Conservation (phyloP, 2,113 vertebrate genomes). For the Gymnarchus niloticus region DNA sequence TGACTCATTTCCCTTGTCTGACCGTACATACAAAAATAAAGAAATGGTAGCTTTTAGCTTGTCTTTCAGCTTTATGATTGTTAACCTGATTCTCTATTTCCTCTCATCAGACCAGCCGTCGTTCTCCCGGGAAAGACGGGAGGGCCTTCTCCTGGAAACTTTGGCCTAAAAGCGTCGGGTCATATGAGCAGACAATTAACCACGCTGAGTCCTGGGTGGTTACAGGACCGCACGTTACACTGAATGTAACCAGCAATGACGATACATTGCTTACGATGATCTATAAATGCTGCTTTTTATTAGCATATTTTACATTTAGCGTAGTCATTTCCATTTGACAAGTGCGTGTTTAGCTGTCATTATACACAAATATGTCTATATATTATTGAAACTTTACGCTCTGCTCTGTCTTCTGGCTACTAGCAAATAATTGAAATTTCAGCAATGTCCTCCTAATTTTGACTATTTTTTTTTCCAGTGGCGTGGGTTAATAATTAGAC, state of each 20-base stretch:
- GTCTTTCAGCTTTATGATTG: not conserved
- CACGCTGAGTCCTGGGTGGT: not conserved
- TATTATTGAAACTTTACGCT: too few relatives aligned
- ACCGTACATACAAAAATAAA: slow-evolving; percentile 2
- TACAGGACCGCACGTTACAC: not conserved
- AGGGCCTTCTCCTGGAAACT: not conserved
- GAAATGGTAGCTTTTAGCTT: not conserved
- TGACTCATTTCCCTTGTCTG: slow-evolving; percentile 6
- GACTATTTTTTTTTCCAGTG: not conserved
- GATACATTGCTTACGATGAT: not conserved
- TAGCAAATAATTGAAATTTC: not conserved
- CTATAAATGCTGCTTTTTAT: not conserved
- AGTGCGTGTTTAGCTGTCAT: not conserved
- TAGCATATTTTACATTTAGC: not conserved
- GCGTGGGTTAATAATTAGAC: not conserved
- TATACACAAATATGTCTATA: not conserved
- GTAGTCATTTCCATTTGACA: not conserved
- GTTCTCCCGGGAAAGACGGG: not conserved
- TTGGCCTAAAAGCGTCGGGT: not conserved
- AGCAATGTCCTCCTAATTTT: not conserved
- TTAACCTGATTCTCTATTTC: too few relatives aligned
- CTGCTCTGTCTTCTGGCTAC: not conserved
- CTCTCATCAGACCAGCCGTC: not conserved
- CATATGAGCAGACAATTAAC: not conserved
- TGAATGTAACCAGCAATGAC: not conserved